These are phyloP conservation scores for Sarcophaga carnaria DNA, from an alignment of 2,888 invertebrate genomes.

Conservation along the genomic window DNA sequence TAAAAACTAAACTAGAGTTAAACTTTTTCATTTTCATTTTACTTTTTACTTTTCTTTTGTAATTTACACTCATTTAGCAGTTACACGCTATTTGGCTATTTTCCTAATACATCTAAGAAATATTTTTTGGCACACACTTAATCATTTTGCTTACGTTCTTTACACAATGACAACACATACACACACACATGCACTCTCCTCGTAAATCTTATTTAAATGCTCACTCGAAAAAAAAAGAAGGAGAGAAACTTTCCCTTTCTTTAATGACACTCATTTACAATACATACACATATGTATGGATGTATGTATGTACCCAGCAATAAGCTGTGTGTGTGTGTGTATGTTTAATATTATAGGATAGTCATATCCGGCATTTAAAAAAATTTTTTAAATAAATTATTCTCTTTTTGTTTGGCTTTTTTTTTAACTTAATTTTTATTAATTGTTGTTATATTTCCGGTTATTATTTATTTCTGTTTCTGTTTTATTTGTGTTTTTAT, in stretches of 20 bases:
- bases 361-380: no score
- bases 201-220: no score
- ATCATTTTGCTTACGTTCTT: not conserved
- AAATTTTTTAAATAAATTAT: no score
- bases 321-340: not conserved
- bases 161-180: not conserved
- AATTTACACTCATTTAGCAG: constrained; percentile 78
- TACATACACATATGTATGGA: not conserved
- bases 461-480: no score
- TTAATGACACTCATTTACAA: not conserved
- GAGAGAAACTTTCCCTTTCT: no score
- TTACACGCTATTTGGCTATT: constrained; percentile 5
- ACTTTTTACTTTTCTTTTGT: constrained; percentile 78
- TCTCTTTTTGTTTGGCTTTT: not conserved
- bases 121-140: no score
- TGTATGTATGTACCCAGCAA: not conserved
- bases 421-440: not conserved
- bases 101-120: no score
- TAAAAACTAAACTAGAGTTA: not conserved
- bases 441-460: not conserved
- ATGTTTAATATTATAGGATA: not conserved
- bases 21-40: constrained; percentile 60
- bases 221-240: no score
- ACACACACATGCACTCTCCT: not conserved
- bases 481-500: no score